Percentiles rank a stretch among this genome's conserved stretches.
Conservation (phyloP, 2,113 vertebrate species). For the Steatornis caripensis region DNA sequence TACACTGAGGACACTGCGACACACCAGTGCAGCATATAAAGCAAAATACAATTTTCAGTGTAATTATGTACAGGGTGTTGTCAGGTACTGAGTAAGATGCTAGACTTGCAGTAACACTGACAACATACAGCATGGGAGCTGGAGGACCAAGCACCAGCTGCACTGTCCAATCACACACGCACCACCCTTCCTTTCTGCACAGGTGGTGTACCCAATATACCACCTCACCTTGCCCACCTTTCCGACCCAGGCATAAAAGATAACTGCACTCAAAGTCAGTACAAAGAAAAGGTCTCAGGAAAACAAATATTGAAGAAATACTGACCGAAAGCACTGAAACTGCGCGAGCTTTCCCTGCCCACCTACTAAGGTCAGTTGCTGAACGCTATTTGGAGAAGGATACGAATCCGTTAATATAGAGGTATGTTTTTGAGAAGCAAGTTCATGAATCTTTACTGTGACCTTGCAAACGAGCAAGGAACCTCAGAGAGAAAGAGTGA, state of each 20-base stretch:
- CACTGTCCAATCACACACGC: fast-evolving
- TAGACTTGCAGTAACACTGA: too few relatives aligned
- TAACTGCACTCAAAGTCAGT: neutral
- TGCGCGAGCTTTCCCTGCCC: neutral
- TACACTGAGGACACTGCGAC: neutral
- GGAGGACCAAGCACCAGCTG: neutral
- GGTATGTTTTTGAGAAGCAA: neutral
- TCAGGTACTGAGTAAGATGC: neutral
- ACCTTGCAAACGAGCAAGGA: neutral
- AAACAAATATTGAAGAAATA: neutral
- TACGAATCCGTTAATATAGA: neutral
- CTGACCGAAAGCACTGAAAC: neutral
- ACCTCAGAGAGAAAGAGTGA: neutral
- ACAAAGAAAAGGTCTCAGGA: neutral
- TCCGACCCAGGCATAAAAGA: neutral
- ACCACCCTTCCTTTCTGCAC: neutral
- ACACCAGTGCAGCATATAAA: neutral
- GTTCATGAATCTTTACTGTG: neutral
- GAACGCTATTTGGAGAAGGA: neutral
- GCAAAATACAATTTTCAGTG: neutral
- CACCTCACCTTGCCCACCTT: fast-evolving
- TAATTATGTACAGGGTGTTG: neutral
- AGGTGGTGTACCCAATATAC: neutral
- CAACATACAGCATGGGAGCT: fast-evolving
- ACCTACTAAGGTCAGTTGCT: neutral